These are phyloP conservation scores for Aurelia sp. DNA, from an alignment of 30 jellyfish, hydroid and myxozoan genomes.

Conservation along the genomic window DNA sequence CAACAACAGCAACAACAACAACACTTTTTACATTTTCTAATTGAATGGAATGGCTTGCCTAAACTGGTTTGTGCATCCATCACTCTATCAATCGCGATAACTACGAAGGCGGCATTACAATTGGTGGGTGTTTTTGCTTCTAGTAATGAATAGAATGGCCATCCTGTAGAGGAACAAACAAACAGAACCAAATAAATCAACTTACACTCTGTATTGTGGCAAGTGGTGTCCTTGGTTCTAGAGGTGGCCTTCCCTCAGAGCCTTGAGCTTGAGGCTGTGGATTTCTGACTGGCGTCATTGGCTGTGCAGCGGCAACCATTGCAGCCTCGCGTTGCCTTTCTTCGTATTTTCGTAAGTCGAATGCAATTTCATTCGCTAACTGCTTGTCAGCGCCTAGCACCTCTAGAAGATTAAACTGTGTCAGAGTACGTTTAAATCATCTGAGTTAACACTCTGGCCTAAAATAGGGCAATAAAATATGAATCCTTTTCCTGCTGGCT, in stretches of 20 bases:
- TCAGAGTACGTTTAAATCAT: not conserved
- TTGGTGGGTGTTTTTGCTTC: too few relatives aligned
- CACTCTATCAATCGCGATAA: too few relatives aligned
- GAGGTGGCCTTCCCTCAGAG: not conserved
- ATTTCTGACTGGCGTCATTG: slow-evolving; percentile 27
- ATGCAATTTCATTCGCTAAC: slow-evolving; percentile 45
- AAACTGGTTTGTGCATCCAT: too few relatives aligned
- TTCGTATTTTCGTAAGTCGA: slow-evolving; percentile 27
- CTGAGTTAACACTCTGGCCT: not conserved
- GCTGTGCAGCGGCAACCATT: not conserved
- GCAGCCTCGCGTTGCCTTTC: slow-evolving; percentile 36
- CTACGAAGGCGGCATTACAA: too few relatives aligned
- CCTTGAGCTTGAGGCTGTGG: not conserved
- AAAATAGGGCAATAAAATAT: not conserved
- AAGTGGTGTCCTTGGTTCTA: slow-evolving; percentile 10
- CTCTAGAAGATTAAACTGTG: slow-evolving; percentile 13
- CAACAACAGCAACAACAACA: too few relatives aligned
- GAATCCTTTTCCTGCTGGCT: too few relatives aligned
- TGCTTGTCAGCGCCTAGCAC: slow-evolving; percentile 42
- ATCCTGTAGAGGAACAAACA: not conserved
- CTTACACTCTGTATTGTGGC: slow-evolving; percentile 16
- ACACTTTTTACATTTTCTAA: too few relatives aligned
- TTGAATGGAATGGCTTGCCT: too few relatives aligned
- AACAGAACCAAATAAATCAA: not conserved
- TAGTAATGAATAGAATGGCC: too few relatives aligned